Conservation (phyloP, 2,888 invertebrate species). For the Cantharis rustica region DNA sequence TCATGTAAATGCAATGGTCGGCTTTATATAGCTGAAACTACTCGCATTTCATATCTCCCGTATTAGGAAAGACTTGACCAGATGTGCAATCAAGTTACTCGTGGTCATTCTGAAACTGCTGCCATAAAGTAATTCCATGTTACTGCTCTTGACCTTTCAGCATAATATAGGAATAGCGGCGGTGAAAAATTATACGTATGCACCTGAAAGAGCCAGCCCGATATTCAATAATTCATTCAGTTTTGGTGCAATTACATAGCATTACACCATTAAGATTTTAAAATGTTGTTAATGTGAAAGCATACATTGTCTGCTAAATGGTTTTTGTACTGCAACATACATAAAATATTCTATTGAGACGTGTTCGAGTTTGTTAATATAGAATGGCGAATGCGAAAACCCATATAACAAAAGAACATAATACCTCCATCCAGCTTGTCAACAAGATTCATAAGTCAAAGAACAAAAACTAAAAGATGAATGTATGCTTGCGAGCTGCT, state of each 20-base stretch:
- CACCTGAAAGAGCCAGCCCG: neutral
- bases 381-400: constrained; percentile 1
- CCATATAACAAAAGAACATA: constrained; percentile 23
- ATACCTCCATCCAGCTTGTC: constrained; percentile 32
- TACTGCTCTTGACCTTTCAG: constrained; percentile 23
- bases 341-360: constrained; percentile 2
- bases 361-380: constrained; percentile 2
- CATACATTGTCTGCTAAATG: neutral
- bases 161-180: constrained; percentile 8
- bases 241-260: neutral
- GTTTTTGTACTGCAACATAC: neutral
- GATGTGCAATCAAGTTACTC: constrained; percentile 41
- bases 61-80: constrained; percentile 45
- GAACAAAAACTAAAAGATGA: constrained; percentile 51
- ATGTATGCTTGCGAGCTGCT: constrained; percentile 52
- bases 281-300: neutral
- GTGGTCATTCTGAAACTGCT: constrained; percentile 31
- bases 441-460: constrained; percentile 51
- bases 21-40: constrained; percentile 38
- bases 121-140: constrained; percentile 28
- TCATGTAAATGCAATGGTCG: constrained; percentile 36
- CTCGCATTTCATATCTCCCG: constrained; percentile 46
- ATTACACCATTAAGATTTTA: neutral
- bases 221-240: neutral
- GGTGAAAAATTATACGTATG: constrained; percentile 1